These are phyloP conservation scores for Hirtodrosophila cameraria DNA, from an alignment of 2,888 invertebrate species.

Conservation along the genomic window DNA sequence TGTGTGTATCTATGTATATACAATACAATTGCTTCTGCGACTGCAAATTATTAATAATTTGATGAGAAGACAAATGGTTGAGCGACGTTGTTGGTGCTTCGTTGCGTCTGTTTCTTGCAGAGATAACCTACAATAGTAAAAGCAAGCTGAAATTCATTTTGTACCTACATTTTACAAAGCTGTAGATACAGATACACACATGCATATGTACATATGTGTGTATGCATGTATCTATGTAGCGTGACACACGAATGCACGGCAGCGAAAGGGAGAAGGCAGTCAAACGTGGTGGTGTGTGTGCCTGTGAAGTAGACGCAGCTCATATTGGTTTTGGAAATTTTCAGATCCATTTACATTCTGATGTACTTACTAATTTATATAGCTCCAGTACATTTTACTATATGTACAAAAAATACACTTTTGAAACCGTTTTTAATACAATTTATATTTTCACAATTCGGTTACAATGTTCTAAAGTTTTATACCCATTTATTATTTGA, in stretches of 20 bases:
- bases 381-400: not conserved
- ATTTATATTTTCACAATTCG: no score
- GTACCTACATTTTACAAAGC: slow-evolving; percentile 22
- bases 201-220: not conserved
- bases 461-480: no score
- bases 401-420: no score
- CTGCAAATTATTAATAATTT: slow-evolving; percentile 46
- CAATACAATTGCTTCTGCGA: slow-evolving; percentile 23
- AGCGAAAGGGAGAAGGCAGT: slow-evolving; percentile 40
- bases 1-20: slow-evolving; percentile 5
- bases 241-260: slow-evolving; percentile 42
- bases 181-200: slow-evolving; percentile 23
- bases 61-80: slow-evolving; percentile 41
- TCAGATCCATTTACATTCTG: slow-evolving; percentile 26
- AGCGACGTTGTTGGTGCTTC: slow-evolving; percentile 12
- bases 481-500: no score
- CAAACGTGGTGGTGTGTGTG: slow-evolving; percentile 6
- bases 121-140: slow-evolving; percentile 53
- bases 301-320: slow-evolving; percentile 10
- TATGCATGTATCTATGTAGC: slow-evolving; percentile 23
- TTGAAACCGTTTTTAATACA: no score
- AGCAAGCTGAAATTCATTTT: slow-evolving; percentile 18
- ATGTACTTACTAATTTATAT: not conserved
- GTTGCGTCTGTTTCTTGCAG: slow-evolving; percentile 28
- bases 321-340: slow-evolving; percentile 23